Evolutionary conservation across 2,797 vertebrate species (phyloP).

Genomic region (Gallirallus australis): DNA sequence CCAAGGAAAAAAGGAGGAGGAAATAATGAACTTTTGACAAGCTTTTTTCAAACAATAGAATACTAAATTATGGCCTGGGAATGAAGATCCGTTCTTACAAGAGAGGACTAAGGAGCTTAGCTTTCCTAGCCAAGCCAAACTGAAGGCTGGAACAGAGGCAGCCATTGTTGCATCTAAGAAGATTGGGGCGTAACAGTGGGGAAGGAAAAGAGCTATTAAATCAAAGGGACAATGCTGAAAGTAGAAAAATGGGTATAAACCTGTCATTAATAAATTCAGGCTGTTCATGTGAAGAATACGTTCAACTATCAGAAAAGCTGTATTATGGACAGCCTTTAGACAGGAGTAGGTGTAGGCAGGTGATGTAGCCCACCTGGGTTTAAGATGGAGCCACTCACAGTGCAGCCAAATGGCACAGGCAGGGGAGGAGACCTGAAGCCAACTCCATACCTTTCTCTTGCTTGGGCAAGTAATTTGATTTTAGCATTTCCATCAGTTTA

Average conservation of each 20-base stretch:
- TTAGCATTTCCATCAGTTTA: background rate
- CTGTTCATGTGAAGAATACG: constrained; percentile 14
- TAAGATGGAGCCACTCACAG: background rate
- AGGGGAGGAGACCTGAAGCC: background rate
- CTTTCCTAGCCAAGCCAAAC: constrained; percentile 21
- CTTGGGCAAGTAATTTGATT: background rate
- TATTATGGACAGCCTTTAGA: background rate
- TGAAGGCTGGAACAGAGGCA: constrained; percentile 22
- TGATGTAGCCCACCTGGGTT: background rate
- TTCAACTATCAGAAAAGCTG: background rate
- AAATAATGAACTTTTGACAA: constrained; percentile 41
- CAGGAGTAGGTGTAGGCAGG: background rate
- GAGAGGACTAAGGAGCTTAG: constrained; percentile 55
- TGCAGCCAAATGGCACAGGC: background rate
- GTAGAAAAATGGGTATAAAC: constrained; percentile 37
- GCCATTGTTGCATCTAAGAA: background rate
- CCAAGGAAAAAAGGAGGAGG: background rate
- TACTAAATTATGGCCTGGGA: constrained; percentile 14
- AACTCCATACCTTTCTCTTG: background rate
- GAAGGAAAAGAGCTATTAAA: constrained; percentile 39
- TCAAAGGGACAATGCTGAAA: background rate
- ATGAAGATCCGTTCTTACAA: constrained; percentile 27
- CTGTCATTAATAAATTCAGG: constrained; percentile 7
- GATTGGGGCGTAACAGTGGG: constrained; percentile 26
- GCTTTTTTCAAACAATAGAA: constrained; percentile 39